These are phyloP conservation scores for Pangasius mekongensis DNA, from an alignment of 2,797 vertebrate genomes.

Conservation along the genomic window DNA sequence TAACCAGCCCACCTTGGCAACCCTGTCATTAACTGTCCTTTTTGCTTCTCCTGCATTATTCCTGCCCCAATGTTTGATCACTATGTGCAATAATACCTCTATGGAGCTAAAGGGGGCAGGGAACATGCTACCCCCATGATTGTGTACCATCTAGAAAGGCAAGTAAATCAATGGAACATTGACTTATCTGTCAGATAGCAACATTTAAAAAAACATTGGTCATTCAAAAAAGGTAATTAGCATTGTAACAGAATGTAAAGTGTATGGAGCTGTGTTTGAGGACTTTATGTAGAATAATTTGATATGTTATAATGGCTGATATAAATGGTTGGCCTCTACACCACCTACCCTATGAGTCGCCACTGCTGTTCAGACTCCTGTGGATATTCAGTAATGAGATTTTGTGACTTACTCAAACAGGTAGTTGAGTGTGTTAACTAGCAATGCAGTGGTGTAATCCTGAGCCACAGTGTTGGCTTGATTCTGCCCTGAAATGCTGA, in stretches of 20 bases:
- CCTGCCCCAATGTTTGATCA: background rate
- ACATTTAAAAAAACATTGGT: background rate
- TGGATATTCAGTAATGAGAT: background rate
- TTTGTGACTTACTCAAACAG: background rate
- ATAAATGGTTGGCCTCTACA: background rate
- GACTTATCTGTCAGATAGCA: no score
- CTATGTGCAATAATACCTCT: background rate
- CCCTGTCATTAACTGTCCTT: background rate
- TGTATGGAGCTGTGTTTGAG: background rate
- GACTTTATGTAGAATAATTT: background rate
- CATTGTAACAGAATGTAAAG: background rate
- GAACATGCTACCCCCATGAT: background rate
- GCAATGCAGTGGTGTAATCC: background rate
- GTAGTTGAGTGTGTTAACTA: background rate
- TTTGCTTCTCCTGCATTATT: background rate
- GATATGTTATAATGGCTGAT: no score
- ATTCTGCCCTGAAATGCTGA: background rate
- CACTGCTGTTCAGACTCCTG: background rate
- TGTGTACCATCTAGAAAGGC: background rate
- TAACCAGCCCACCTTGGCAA: background rate
- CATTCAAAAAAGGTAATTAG: background rate
- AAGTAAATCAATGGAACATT: no score
- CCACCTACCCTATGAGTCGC: background rate
- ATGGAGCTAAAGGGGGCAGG: background rate
- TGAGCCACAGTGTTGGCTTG: background rate